Conservation (phyloP, 2,888 invertebrate species). For the Tiliacea citrago region DNA sequence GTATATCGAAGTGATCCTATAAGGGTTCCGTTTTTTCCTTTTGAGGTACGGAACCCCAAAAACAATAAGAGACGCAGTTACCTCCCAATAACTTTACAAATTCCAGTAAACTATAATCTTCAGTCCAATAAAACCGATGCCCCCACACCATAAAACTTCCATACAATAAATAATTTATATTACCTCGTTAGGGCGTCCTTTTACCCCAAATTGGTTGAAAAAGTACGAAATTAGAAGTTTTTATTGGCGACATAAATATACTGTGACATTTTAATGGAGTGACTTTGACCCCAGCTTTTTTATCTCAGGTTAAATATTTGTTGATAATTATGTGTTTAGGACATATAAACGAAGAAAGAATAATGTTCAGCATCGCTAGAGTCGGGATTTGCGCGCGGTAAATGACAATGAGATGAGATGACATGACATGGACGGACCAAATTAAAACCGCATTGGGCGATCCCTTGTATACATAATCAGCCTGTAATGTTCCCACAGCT, state of each 20-base stretch:
- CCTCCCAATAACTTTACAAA: background rate
- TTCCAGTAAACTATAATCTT: conserved; percentile 22
- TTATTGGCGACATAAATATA: conserved; percentile 62
- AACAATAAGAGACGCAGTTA: conserved; percentile 5
- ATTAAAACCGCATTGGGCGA: no score
- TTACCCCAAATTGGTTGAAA: conserved; percentile 57
- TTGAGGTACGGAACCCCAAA: conserved; percentile 8
- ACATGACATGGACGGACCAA: no score
- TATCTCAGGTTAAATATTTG: conserved; percentile 21
- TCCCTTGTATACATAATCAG: no score
- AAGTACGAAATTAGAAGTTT: conserved; percentile 43
- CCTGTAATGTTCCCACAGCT: no score
- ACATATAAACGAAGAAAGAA: no score
- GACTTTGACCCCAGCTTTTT: conserved; percentile 34
- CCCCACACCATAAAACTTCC: conserved; percentile 25
- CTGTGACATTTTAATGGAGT: conserved; percentile 45
- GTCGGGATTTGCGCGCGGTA: no score
- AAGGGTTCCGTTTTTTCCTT: no score
- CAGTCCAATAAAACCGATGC: conserved; percentile 28
- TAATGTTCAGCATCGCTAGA: background rate
- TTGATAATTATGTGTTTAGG: background rate
- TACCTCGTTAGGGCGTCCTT: conserved; percentile 54
- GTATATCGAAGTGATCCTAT: no score
- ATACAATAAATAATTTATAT: conserved; percentile 56
- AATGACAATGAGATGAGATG: no score